These are phyloP conservation scores for Actinia equina DNA, from an alignment of 64 coral and sea anemone species.

Conservation along the genomic window DNA sequence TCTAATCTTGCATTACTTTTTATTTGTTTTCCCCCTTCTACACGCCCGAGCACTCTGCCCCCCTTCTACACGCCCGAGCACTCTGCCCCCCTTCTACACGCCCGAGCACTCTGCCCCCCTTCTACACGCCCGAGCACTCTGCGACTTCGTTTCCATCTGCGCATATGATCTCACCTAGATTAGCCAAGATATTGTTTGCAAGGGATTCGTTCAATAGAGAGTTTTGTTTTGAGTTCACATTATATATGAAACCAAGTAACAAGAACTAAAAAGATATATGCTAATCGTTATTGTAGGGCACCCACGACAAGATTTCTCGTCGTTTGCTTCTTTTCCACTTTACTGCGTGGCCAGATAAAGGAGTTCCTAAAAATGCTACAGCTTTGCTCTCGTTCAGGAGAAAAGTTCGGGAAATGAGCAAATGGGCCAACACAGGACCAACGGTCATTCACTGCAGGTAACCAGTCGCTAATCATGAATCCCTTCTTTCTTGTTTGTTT, in stretches of 20 bases:
- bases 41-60: too few relatives aligned
- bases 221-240: background rate
- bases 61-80: too few relatives aligned
- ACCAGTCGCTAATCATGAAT: too few relatives aligned
- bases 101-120: too few relatives aligned
- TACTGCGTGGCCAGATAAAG: slow-evolving; percentile 42
- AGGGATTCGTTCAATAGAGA: too few relatives aligned
- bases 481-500: too few relatives aligned
- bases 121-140: too few relatives aligned
- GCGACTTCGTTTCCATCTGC: too few relatives aligned
- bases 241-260: background rate
- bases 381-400: slow-evolving; percentile 40
- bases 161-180: too few relatives aligned
- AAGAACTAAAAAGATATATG: background rate
- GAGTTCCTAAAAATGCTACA: slow-evolving; percentile 44
- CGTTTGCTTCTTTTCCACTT: slow-evolving; percentile 34
- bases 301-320: slow-evolving; percentile 19
- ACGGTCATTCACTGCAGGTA: slow-evolving; percentile 69
- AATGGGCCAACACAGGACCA: slow-evolving; percentile 9
- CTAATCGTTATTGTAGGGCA: background rate
- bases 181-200: too few relatives aligned
- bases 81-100: too few relatives aligned
- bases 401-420: slow-evolving; percentile 6
- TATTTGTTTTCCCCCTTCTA: too few relatives aligned
- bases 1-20: background rate